Percentiles rank a stretch among this genome's conserved stretches.
phyloP scores from a whole-genome alignment of 2,888 invertebrate genomes.

The Tortricodes alternella region DNA sequence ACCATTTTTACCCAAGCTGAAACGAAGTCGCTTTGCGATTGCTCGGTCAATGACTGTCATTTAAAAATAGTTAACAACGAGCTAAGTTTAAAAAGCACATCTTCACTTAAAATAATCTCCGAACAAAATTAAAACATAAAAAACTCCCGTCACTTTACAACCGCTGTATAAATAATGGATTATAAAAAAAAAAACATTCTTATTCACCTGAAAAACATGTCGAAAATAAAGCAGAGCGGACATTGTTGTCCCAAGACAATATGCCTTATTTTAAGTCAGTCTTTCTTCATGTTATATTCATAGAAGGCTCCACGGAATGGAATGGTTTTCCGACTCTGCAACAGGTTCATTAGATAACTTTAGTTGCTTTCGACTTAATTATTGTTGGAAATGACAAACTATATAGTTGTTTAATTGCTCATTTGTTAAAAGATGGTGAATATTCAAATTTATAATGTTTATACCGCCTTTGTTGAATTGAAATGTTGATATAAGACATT shows the following conservation, averaged over 20 bases:
- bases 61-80: no score
- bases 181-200: slow-evolving; percentile 11
- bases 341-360: slow-evolving; percentile 17
- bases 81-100: no score
- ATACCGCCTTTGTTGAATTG: no score
- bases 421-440: no score
- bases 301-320: slow-evolving; percentile 16
- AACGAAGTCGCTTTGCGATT: no score
- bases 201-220: slow-evolving; percentile 20
- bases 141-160: not conserved
- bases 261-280: slow-evolving; percentile 41
- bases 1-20: no score
- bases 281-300: slow-evolving; percentile 31
- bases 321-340: slow-evolving; percentile 17
- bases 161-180: slow-evolving; percentile 20
- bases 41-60: no score
- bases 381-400: no score
- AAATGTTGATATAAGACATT: no score
- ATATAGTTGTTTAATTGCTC: no score
- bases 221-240: slow-evolving; percentile 46
- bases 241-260: slow-evolving; percentile 57
- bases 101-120: not conserved
- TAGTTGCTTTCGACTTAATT: slow-evolving; percentile 4
- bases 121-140: not conserved
- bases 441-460: no score